Percentiles rank a stretch among this genome's conserved stretches.
phyloP scores from a whole-genome alignment of 2,888 invertebrate genomes.

The Scaptomyza parva region DNA sequence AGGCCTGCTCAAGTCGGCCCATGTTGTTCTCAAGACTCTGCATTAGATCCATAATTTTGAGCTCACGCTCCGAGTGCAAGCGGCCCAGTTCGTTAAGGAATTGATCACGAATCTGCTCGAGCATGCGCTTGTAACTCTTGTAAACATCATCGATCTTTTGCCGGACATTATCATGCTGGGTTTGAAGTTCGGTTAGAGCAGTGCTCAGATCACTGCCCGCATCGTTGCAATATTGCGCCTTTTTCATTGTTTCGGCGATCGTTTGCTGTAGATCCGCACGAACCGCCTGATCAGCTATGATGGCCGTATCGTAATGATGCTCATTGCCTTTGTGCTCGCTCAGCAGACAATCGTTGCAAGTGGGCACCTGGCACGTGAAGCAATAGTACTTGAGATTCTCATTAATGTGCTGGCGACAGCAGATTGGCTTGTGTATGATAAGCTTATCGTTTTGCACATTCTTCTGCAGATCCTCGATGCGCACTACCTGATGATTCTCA shows the following conservation, averaged over 20 bases:
- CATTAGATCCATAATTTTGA: slow-evolving; percentile 95
- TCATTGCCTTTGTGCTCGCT: slow-evolving; percentile 92
- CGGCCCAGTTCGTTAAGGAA: slow-evolving; percentile 90
- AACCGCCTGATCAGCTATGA: slow-evolving; percentile 91
- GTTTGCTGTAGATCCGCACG: slow-evolving; percentile 91
- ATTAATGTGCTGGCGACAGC: slow-evolving; percentile 91
- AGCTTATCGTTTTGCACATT: slow-evolving; percentile 88
- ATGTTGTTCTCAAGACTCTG: slow-evolving; percentile 93
- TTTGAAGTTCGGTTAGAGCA: slow-evolving; percentile 93
- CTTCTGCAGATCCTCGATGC: slow-evolving; percentile 93
- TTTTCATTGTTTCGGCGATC: slow-evolving; percentile 90
- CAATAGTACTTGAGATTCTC: slow-evolving; percentile 96
- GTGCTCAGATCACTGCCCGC: slow-evolving; percentile 91
- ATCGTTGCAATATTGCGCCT: slow-evolving; percentile 90
- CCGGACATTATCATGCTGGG: slow-evolving; percentile 94
- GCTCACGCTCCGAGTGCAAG: slow-evolving; percentile 93
- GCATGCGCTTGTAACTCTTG: slow-evolving; percentile 91
- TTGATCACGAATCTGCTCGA: slow-evolving; percentile 92
- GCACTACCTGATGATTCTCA: slow-evolving; percentile 96
- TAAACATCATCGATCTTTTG: slow-evolving; percentile 92
- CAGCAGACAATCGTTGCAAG: slow-evolving; percentile 94
- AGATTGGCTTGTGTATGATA: slow-evolving; percentile 95
- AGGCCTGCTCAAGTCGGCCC: slow-evolving; percentile 94
- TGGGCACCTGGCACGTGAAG: slow-evolving; percentile 92
- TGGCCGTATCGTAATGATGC: slow-evolving; percentile 93